Evolutionary conservation across 1,140 invertebrate species (phyloP), one percentile per base, ranked within the genome.

Genomic region (Leguminivora glycinivorella): DNA sequence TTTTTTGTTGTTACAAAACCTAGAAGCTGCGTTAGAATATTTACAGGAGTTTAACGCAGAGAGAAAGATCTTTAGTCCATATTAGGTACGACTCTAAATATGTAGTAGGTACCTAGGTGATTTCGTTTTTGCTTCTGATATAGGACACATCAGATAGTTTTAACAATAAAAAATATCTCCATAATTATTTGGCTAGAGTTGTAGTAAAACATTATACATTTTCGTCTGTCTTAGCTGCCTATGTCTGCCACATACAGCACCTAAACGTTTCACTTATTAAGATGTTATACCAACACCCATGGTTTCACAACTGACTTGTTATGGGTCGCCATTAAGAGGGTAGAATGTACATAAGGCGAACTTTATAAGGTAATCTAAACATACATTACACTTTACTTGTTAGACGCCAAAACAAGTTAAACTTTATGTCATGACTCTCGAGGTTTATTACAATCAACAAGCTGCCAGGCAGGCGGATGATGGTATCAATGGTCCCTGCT

Each of bases 241-340:
- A 14, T 9, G 10, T 52, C 9, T 22, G 7, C 47, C 7, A 22
- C 47, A 19, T 52, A 22, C 4, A 22, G 17, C 10, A 22, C 58
- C 14, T 29, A 31, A 34, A 63, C 9, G 58, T 63, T 63, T 9
- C 14, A 63, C 14, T 7, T 63, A 63, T 63, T 63, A 63, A 63
- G 58, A 63, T n/a, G 58, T 63, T 63, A 31, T n/a, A 29, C 26
- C 31, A 14, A 31, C 58, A 17, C 5, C 12, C 58, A 9, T 63
- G 58, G 29, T 34, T 63, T 17, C 58, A 29, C 26, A 63, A 19
- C 58, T 63, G 31, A 63, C 58, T 34, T 63, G 58, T 63, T 34
- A 63, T 63, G 58, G 58, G 25, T 63, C 1, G 29, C 58, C 25
- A 63, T 63, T 63, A 63, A n/a, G 34, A 31, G 58, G 58, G 58